Base-by-base conservation (phyloP, 2,113 vertebrate genomes). In the Chelonoidis abingdonii region DNA sequence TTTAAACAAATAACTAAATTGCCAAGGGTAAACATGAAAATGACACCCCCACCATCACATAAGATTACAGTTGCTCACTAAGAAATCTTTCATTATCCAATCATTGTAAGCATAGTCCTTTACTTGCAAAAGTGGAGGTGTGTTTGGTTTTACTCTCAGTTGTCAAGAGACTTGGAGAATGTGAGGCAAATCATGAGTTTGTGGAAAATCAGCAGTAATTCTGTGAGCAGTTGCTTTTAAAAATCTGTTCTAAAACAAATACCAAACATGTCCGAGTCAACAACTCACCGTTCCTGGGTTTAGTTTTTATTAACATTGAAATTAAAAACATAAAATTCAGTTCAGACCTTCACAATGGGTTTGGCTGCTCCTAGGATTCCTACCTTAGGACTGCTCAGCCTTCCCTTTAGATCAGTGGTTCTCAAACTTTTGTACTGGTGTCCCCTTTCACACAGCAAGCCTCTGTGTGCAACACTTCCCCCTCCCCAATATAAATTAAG, bases 91-190 rank as follows among this genome's bases (percentile, higher is more conserved):
- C 38, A 53, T 91, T 94, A 86, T n/a, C 44, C 38, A 44, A 5
- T 72, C 53, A 47, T 0, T 50, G 16, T 29, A 94, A 97, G 86
- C 57, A 79, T 8, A 19, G n/a, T 44, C 49, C 89, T 87, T 80
- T 69, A 49, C 19, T 59, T 59, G 81, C 83, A 91, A 93, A 84
- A 86, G 22, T 62, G 1, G 57, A 92, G 41, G 47, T 10, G 11
- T 31, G 19, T 44, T n/a, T 35, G 87, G 95, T 91, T 53, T 85
- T 87, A 87, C 86, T 65, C 65, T 89, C 56, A 93, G 87, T 89
- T 95, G 87, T 83, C 90, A 96, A 80, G 94, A 91, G 84, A 92
- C 79, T 52, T 87, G 94, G 92, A 95, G 94, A 96, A 97, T 76
- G n/a, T 76, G 87, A 95, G 83, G 90, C 84, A 93, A 95, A 83